Percentiles rank a stretch among this genome's conserved stretches.
These are phyloP conservation scores for Alexandromys fortis DNA, from an alignment of 2,113 vertebrate species.

Conservation along the genomic window DNA sequence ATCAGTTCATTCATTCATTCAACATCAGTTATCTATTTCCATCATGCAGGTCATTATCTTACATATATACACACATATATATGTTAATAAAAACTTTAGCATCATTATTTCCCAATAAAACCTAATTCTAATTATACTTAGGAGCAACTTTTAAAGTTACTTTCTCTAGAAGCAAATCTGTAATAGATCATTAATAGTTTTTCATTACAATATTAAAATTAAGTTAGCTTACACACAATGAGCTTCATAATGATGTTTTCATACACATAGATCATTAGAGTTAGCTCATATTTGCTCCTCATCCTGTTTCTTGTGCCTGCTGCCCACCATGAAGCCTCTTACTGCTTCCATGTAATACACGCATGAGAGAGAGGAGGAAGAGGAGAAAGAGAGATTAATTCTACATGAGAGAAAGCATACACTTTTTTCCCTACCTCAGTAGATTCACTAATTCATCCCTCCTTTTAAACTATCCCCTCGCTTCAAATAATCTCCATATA, in stretches of 20 bases:
- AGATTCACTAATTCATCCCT: not conserved
- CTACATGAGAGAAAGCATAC: not conserved
- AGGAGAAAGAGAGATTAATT: not conserved
- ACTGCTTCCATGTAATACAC: not conserved
- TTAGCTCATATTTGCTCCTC: not conserved
- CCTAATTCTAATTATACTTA: not conserved
- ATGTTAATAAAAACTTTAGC: not conserved
- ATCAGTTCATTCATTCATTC: not conserved
- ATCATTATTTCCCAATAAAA: not conserved
- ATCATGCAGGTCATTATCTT: not conserved
- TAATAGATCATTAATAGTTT: not conserved
- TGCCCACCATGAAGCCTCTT: not conserved
- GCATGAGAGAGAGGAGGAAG: not conserved
- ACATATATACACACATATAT: not conserved
- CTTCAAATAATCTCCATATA: not conserved
- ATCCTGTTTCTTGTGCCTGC: no score
- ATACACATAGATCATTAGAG: not conserved
- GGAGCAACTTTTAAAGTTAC: not conserved
- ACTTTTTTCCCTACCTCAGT: not conserved
- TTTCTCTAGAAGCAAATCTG: constrained; percentile 7
- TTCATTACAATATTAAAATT: not conserved
- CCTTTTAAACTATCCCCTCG: not conserved
- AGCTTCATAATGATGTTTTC: not conserved
- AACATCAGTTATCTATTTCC: not conserved
- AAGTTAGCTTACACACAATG: not conserved